Base-by-base conservation (phyloP, 2,888 invertebrate species). In the Spisula subtruncata region DNA sequence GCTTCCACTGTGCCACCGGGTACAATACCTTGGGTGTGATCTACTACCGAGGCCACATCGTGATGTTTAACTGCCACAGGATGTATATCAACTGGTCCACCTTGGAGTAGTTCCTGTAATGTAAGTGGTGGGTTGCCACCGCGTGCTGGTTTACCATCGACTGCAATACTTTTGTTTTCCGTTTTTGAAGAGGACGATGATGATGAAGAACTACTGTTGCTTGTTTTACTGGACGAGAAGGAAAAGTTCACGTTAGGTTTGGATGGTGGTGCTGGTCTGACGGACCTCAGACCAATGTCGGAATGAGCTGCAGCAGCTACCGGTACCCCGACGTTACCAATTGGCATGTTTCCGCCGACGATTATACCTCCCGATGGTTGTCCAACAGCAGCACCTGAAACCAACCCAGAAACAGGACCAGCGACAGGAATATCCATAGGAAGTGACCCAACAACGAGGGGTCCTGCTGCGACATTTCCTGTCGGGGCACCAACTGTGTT, bases 121-220 rank as follows among this genome's bases (percentile, higher is more conserved):
- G 85, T 48, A 14, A 46, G 12, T 5, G 46, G 20, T 25, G 71
- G 29, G 14, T 32, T 32, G 25, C 35, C 35, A 12, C 25, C 12
- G 16, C 6, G 75, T 16, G 12, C 0, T 4, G 4, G 18, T 60
- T 14, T 60, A 2, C 60, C 60, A 16, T n/a, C 81, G 14, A 25
- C 48, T 48, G 16, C 48, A 48, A 66, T n/a, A 75, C 18, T 84
- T n/a, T 29, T 71, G 18, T 35, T 60, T 35, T 83, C 2, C 10
- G 85, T 54, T 51, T 32, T 29, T 35, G 91, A 91, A 10, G 88
- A 85, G 5, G 91, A 91, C 2, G 85, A 88, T 1, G 91, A 91
- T 20, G 89, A 89, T 1, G 91, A 89, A 0, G 91, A 91, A 56
- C 86, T 89, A 46, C 89, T 89, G 56, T 82, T 91, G 51, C 89